Conservation (phyloP, 2,113 vertebrate genomes). For the Xenus cinereus region DNA sequence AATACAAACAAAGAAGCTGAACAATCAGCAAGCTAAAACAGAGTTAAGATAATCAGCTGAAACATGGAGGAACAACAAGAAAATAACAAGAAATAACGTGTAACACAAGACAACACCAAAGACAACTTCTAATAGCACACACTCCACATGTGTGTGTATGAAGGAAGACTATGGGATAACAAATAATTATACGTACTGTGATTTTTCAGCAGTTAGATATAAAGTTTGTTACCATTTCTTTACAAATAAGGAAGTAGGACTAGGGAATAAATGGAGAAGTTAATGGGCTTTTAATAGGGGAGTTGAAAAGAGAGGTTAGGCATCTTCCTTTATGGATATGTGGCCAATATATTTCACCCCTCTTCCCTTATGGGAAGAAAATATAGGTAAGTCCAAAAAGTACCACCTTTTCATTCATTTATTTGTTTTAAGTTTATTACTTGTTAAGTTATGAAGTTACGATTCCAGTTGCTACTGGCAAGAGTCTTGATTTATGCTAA, state of each 20-base stretch:
- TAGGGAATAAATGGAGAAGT: background rate
- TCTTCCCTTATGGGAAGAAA: background rate
- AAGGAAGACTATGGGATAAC: background rate
- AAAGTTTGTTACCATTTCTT: background rate
- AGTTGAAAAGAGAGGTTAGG: background rate
- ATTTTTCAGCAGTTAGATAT: background rate
- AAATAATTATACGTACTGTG: background rate
- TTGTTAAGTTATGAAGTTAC: background rate
- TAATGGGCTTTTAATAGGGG: background rate
- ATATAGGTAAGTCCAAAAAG: background rate
- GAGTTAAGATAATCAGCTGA: slow-evolving; percentile 37
- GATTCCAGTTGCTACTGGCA: background rate
- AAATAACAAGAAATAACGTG: slow-evolving; percentile 34
- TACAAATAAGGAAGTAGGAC: background rate
- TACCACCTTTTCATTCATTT: background rate
- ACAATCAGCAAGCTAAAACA: slow-evolving; percentile 47
- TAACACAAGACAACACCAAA: slow-evolving; percentile 36
- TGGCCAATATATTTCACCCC: background rate
- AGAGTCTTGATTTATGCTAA: background rate
- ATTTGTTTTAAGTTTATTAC: background rate
- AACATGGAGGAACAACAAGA: slow-evolving; percentile 19
- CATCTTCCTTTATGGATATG: background rate
- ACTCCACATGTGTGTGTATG: background rate
- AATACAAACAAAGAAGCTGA: slow-evolving; percentile 54
- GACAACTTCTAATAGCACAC: background rate